These are phyloP conservation scores for Diloba caeruleocephala DNA, from an alignment of 2,888 invertebrate species.

Conservation along the genomic window DNA sequence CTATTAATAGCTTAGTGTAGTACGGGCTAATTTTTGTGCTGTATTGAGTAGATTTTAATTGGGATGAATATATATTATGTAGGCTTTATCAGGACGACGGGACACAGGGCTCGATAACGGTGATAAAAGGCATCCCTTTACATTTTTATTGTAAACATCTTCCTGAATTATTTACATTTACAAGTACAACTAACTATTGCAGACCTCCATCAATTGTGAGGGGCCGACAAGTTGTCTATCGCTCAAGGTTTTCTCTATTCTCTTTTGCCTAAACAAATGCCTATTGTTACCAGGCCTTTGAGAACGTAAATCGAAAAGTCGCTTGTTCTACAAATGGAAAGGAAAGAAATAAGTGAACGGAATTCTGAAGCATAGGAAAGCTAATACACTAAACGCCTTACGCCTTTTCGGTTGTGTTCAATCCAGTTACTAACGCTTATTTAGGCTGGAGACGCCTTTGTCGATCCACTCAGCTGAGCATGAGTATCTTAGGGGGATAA, in stretches of 20 bases:
- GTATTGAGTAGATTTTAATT: too few species aligned
- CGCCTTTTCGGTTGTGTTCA: slow-evolving; percentile 64
- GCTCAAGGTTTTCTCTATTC: slow-evolving; percentile 1
- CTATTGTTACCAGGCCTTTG: slow-evolving; percentile 1
- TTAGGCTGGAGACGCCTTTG: slow-evolving; percentile 64
- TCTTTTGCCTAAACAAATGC: slow-evolving; percentile 13
- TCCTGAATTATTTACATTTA: slow-evolving; percentile 13
- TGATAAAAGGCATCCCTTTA: too few species aligned
- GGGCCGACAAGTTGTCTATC: slow-evolving; percentile 18
- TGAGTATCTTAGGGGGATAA: slow-evolving; percentile 53
- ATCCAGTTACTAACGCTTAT: slow-evolving; percentile 72
- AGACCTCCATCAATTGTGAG: slow-evolving; percentile 28
- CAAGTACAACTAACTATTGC: not conserved
- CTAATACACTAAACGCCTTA: slow-evolving; percentile 50
- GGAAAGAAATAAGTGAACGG: slow-evolving; percentile 10
- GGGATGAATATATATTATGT: too few species aligned
- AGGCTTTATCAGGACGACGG: too few species aligned
- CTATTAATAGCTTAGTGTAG: too few species aligned
- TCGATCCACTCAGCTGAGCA: slow-evolving; percentile 58
- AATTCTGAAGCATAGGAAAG: slow-evolving; percentile 22
- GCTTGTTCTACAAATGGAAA: slow-evolving; percentile 8
- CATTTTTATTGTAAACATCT: slow-evolving; percentile 5
- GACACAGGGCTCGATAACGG: too few species aligned
- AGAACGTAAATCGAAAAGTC: slow-evolving; percentile 11
- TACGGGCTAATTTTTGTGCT: too few species aligned